phyloP scores from a whole-genome alignment of 1,140 invertebrate genomes.

The Bradysia coprophila region DNA sequence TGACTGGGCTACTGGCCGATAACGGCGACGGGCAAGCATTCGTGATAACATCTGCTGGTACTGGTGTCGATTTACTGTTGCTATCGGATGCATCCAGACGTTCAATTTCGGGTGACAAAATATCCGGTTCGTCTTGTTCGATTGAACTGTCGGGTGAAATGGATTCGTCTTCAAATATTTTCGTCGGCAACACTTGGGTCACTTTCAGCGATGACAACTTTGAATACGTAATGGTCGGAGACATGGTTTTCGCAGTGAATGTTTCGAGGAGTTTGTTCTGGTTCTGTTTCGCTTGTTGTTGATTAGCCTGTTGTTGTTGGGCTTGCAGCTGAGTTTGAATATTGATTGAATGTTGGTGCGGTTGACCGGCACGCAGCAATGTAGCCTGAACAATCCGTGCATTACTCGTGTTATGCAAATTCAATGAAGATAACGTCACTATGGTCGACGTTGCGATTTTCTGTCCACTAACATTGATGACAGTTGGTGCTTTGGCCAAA shows the following conservation, averaged over 20 bases:
- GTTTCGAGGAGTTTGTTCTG: slow-evolving; percentile 24
- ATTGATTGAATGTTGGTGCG: slow-evolving; percentile 5
- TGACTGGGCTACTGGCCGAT: background rate
- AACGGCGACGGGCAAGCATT: background rate
- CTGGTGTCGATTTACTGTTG: background rate
- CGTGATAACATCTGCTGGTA: background rate
- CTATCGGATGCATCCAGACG: background rate
- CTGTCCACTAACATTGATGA: slow-evolving; percentile 9
- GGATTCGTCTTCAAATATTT: slow-evolving; percentile 40
- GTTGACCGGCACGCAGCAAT: slow-evolving; percentile 9
- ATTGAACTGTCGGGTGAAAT: slow-evolving; percentile 33
- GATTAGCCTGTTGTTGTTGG: background rate
- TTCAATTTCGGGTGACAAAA: slow-evolving; percentile 1
- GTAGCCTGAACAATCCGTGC: slow-evolving; percentile 18
- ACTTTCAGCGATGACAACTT: slow-evolving; percentile 31
- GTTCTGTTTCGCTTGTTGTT: slow-evolving; percentile 15
- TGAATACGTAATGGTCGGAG: slow-evolving; percentile 9
- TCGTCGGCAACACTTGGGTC: slow-evolving; percentile 33
- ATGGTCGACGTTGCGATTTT: slow-evolving; percentile 16
- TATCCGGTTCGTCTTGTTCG: slow-evolving; percentile 25
- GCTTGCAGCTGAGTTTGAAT: background rate
- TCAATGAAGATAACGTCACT: slow-evolving; percentile 16
- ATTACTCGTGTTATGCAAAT: slow-evolving; percentile 15
- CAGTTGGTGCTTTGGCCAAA: slow-evolving; percentile 4
- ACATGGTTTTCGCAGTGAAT: slow-evolving; percentile 8